Evolutionary conservation across 2,797 vertebrate genomes (phyloP).

Genomic region (Synaphobranchus kaupii): DNA sequence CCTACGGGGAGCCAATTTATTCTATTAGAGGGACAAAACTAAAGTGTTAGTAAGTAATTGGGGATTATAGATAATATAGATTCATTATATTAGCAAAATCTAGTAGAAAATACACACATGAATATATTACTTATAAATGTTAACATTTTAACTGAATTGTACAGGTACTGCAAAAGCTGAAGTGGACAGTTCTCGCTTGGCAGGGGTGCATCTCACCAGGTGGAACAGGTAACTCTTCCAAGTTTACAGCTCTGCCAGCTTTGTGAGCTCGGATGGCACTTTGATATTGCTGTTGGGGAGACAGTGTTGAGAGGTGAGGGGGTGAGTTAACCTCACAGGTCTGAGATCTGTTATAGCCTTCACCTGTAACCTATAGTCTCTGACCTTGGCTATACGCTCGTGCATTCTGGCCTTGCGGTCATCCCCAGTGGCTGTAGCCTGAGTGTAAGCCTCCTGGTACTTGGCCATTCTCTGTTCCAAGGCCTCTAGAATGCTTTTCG

Average conservation of each 20-base stretch:
- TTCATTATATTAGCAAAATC: too few species aligned
- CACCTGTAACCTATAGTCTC: not conserved
- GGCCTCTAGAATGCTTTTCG: constrained; percentile 81
- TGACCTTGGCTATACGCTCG: constrained; percentile 91
- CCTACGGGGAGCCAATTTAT: too few species aligned
- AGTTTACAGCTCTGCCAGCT: constrained; percentile 85
- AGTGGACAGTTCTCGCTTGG: too few species aligned
- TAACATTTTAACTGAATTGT: too few species aligned
- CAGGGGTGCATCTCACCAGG: constrained; percentile 81
- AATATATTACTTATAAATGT: too few species aligned
- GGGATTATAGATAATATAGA: too few species aligned
- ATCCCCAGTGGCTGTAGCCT: constrained; percentile 84
- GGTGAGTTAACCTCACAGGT: not conserved
- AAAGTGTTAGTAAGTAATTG: too few species aligned
- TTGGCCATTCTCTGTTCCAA: constrained; percentile 87
- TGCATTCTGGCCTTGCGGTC: constrained; percentile 94
- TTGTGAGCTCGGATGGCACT: constrained; percentile 86
- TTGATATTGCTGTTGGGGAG: constrained; percentile 87
- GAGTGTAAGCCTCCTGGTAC: constrained; percentile 81
- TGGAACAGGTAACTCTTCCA: constrained; percentile 88
- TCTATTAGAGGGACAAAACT: too few species aligned
- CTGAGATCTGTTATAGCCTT: not conserved
- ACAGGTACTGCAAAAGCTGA: too few species aligned
- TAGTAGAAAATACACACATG: too few species aligned
- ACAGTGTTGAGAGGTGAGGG: constrained; percentile 21